Evolutionary conservation across 2,113 vertebrate genomes (phyloP).

Genomic region (Tetraodon nigroviridis): DNA sequence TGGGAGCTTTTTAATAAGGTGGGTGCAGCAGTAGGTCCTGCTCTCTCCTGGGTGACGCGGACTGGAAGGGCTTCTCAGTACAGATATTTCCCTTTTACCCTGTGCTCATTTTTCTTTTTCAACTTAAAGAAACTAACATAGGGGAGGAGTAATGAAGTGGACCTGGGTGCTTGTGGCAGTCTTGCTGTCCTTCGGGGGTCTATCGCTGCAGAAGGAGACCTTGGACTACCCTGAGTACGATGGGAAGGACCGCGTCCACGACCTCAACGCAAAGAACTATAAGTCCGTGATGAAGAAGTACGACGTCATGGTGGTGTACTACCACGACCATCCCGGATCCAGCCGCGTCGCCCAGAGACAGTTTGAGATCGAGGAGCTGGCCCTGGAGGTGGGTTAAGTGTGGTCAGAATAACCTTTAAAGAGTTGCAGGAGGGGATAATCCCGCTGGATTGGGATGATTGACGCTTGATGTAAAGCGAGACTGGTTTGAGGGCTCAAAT

Average conservation of each 20-base stretch:
- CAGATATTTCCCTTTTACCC: conserved; percentile 8
- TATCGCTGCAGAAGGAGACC: conserved; percentile 72
- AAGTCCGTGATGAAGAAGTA: conserved; percentile 87
- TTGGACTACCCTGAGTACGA: conserved; percentile 86
- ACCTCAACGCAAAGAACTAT: conserved; percentile 84
- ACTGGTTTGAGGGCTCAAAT: no score
- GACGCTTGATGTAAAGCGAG: no score
- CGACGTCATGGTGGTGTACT: conserved; percentile 84
- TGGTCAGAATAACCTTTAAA: neutral
- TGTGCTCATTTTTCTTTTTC: conserved; percentile 18
- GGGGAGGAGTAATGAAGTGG: conserved; percentile 74
- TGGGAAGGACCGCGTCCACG: conserved; percentile 83
- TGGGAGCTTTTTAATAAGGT: conserved; percentile 71
- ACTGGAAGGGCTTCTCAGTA: conserved; percentile 63
- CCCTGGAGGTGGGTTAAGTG: conserved; percentile 80
- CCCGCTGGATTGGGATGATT: no score
- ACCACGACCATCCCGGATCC: conserved; percentile 82
- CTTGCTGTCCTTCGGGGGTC: conserved; percentile 61
- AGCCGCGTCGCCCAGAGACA: conserved; percentile 83
- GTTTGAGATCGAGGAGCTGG: conserved; percentile 85
- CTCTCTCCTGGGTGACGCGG: conserved; percentile 75
- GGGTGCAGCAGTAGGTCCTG: conserved; percentile 70
- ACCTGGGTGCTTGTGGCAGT: conserved; percentile 73
- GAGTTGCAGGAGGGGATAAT: no score
- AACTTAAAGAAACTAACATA: conserved; percentile 24